Evolutionary conservation across 2,888 invertebrate genomes (phyloP), one percentile per base, ranked within the genome.

Genomic region (Germaria angustata): DNA sequence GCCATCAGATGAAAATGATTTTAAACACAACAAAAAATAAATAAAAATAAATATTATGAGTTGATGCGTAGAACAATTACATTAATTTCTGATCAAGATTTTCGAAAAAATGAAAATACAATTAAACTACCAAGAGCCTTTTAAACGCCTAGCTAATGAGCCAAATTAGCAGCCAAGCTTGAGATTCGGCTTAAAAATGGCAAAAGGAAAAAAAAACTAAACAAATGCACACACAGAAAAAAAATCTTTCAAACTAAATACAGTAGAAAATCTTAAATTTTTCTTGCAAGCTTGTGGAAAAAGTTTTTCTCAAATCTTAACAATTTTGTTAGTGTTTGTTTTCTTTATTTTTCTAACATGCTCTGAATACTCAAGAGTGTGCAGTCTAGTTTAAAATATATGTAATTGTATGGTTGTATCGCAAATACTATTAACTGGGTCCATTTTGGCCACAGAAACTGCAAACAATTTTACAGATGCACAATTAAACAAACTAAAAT

Each of bases 121-220:
- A 51, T 24, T 17, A 59, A 39, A 68, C 15, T 32, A 32, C 36
- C 17, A 61, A 20, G 36, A 6, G 51, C 20, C 59, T 53, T 75
- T 73, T 41, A 77, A 79, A 63, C 55, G 85, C 46, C 2, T 39
- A 51, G n/a, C 34, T 69, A 69, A 86, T 89, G 89, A 87, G 86
- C 89, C 86, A 88, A 88, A 89, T 89, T 89, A 86, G 87, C 89
- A 89, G 81, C 88, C 87, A 89, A 87, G 89, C 89, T 87, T 89
- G 87, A 85, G 81, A 86, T 85, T 85, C 84, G 84, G 80, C 44
- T 71, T 55, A 55, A 41, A 46, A 22, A 17, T 5, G 44, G 36
- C 32, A 80, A 17, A 59, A 59, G 51, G 9, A 59, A 34, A 51
- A 51, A 20, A 49, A 49, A 44, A 15, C 15, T 17, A 17, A 44